Conservation (phyloP, 2,888 invertebrate species). For the Calliopum simillimum region DNA sequence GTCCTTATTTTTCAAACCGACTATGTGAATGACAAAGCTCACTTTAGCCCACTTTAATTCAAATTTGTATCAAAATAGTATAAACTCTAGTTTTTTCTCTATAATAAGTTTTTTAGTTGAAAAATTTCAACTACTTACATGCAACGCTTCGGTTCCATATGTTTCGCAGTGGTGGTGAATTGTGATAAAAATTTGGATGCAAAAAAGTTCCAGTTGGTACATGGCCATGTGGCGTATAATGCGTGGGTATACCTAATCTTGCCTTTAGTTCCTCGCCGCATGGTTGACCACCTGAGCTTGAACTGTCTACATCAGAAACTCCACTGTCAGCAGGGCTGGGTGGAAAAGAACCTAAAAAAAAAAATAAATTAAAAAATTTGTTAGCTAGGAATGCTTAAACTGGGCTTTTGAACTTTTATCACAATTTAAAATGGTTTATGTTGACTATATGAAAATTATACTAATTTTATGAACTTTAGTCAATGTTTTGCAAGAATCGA, state of each 20-base stretch:
- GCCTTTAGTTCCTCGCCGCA: constrained; percentile 85
- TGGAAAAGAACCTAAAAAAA: constrained; percentile 86
- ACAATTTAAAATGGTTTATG: no score
- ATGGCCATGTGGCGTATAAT: constrained; percentile 66
- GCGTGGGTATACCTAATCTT: constrained; percentile 79
- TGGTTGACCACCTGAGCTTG: constrained; percentile 81
- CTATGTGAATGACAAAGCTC: no score
- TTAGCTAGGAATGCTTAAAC: neutral
- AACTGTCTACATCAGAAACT: constrained; percentile 96
- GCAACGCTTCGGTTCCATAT: constrained; percentile 68
- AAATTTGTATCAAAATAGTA: no score
- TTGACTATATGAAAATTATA: no score
- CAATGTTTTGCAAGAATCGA: no score
- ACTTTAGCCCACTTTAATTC: no score
- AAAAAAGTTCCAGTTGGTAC: constrained; percentile 69
- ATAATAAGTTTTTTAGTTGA: constrained; percentile 4
- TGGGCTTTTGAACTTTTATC: no score
- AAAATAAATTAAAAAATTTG: constrained; percentile 32
- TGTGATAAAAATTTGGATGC: constrained; percentile 78
- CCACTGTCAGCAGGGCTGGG: constrained; percentile 98
- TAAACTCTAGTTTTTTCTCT: constrained; percentile 6
- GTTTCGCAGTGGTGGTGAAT: constrained; percentile 68
- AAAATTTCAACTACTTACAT: constrained; percentile 62
- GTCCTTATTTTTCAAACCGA: no score
- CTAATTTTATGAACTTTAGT: no score